Percentiles rank a stretch among this genome's conserved stretches.
Evolutionary conservation across 2,797 vertebrate species (phyloP).

Genomic region (Buphagus erythrorhynchus): DNA sequence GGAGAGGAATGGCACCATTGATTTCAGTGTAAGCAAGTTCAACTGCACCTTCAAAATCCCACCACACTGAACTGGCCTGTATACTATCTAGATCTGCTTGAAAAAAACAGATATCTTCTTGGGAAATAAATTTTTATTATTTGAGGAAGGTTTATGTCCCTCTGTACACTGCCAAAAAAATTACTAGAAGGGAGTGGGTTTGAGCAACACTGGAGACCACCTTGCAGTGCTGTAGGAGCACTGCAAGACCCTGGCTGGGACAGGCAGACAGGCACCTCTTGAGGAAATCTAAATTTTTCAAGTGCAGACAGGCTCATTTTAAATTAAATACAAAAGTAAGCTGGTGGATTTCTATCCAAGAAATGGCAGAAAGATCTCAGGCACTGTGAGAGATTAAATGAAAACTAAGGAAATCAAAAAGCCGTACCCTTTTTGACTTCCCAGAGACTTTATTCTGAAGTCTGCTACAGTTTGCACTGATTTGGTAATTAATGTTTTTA

Average conservation of each 20-base stretch:
- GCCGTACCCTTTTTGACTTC: constrained; percentile 93
- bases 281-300: not conserved
- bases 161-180: not conserved
- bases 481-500: constrained; percentile 91
- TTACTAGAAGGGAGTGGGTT: fast-evolving
- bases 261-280: not conserved
- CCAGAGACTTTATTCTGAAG: constrained; percentile 97
- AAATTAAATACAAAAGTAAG: not conserved
- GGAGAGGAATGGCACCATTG: not conserved
- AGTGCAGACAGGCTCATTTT: not conserved
- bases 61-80: not conserved
- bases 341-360: not conserved
- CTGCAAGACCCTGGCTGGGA: not conserved
- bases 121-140: not conserved
- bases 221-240: not conserved
- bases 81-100: not conserved
- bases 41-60: not conserved
- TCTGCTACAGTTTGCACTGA: constrained; percentile 94
- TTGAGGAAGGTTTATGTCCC: not conserved
- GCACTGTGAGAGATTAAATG: not conserved
- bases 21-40: not conserved
- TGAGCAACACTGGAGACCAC: not conserved
- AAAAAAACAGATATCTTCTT: not conserved
- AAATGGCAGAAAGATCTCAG: not conserved
- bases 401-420: not conserved